Percentiles rank a stretch among this genome's conserved stretches.
phyloP scores from a whole-genome alignment of 2,797 vertebrate species.

The Acanthurus leucopareius region DNA sequence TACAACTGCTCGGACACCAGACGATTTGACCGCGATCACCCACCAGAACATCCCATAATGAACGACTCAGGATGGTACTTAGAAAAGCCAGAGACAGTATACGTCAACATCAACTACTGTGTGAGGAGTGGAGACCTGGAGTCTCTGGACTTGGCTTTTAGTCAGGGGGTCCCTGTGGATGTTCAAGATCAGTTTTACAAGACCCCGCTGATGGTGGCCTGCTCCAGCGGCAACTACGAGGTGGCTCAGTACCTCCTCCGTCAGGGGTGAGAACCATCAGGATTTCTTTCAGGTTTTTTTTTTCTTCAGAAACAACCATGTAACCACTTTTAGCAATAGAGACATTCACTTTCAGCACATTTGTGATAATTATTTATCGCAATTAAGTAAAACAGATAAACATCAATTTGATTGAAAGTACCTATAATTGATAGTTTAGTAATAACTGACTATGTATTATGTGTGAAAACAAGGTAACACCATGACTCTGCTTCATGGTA shows the following conservation, averaged over 20 bases:
- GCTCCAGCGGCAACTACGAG: conserved; percentile 88
- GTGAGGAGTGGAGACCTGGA: conserved; percentile 89
- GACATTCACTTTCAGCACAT: too few species aligned
- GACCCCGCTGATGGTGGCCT: conserved; percentile 94
- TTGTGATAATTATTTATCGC: neutral
- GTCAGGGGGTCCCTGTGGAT: conserved; percentile 89
- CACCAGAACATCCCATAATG: conserved; percentile 88
- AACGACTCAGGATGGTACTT: conserved; percentile 93
- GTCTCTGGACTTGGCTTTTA: conserved; percentile 91
- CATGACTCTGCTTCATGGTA: too few species aligned
- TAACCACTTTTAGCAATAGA: neutral
- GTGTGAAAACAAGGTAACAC: too few species aligned
- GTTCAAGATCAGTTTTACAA: conserved; percentile 91
- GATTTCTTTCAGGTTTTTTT: too few species aligned
- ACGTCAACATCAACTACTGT: conserved; percentile 88
- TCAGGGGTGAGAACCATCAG: conserved; percentile 83
- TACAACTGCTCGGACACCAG: conserved; percentile 77
- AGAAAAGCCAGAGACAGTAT: conserved; percentile 85
- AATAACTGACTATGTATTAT: too few species aligned
- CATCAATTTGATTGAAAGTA: neutral
- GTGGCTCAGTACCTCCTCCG: conserved; percentile 89
- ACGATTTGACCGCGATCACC: conserved; percentile 82
- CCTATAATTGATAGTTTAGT: neutral
- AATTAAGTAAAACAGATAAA: neutral
- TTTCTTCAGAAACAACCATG: neutral